Conservation (phyloP, 2,797 vertebrate species). For the Rhinogobio ventralis region DNA sequence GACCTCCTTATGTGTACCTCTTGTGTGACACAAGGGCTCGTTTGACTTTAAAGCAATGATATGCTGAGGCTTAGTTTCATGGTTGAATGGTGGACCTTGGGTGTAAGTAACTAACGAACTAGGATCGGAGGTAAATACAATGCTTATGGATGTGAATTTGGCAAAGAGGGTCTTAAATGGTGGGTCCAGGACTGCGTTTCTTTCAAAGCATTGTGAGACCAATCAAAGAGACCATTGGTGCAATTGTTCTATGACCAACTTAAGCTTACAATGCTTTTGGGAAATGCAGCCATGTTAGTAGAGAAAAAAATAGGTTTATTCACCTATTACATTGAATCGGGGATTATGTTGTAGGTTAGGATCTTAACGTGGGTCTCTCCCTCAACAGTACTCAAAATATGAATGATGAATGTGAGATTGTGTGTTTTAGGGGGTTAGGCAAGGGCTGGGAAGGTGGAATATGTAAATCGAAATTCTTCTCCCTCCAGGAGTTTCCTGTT, state of each 20-base stretch:
- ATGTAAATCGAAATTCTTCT: constrained; percentile 80
- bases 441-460: constrained; percentile 65
- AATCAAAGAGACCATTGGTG: too few species aligned
- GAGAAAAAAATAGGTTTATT: too few species aligned
- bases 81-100: constrained; percentile 5
- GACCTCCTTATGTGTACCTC: constrained; percentile 80
- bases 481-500: constrained; percentile 84
- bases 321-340: not conserved
- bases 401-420: constrained; percentile 28
- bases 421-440: constrained; percentile 52
- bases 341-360: not conserved
- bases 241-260: too few species aligned
- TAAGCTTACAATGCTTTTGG: too few species aligned
- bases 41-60: constrained; percentile 72
- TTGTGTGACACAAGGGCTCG: constrained; percentile 84
- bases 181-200: not conserved
- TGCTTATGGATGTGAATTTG: not conserved
- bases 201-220: too few species aligned
- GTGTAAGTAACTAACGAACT: not conserved
- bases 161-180: not conserved
- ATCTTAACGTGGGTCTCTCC: not conserved
- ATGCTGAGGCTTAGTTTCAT: constrained; percentile 59
- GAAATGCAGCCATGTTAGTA: not conserved
- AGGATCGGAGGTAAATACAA: not conserved
- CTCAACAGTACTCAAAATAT: not conserved